Base-by-base conservation (phyloP, 2,797 vertebrate genomes). In the Pangasius macronema region DNA sequence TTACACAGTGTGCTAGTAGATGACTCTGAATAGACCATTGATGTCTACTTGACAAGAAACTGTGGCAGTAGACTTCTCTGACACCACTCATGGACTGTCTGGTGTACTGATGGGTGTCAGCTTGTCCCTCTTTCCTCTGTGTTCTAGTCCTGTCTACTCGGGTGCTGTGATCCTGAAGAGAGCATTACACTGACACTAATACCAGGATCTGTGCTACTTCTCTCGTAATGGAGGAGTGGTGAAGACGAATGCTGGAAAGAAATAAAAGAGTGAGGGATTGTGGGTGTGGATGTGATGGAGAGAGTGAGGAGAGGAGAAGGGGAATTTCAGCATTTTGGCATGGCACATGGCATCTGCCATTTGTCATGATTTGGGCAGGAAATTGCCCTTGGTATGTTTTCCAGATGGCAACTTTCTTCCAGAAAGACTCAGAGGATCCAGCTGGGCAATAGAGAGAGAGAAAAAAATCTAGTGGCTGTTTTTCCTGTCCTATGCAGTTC, bases 311-410 rank as follows among this genome's bases (percentile, higher is more conserved):
- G 20, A 63, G 30, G 72, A 86, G 75, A 73, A 59, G 30, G n/a
- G 65, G 72, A 87, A 88, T 83, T 89, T 87, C 20, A 88, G 79
- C 73, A 49, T 84, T 61, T 77, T 55, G 83, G 59, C 87, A 72
- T 61, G 81, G 68, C 57, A 27, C 67, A 24, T 83, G 53, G 39
- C 36, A 49, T 49, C 42, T 91, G 82, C 85, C 87, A 88, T 90
- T 91, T 91, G 83, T 86, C 91, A 88, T 86, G 87, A 87, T 89
- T 91, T 90, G 83, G 88, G 67, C 82, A 68, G 86, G 85, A 89
- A 90, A 87, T 89, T 89, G 89, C 82, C 81, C 65, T 81, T 84
- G 61, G 82, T 87, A 33, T 90, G 77, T 61, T 39, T 73, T 79
- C 84, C 88, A 91, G 88, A 91, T 91, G 89, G 89, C 84, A 76